Evolutionary conservation across 2,113 vertebrate species (phyloP).

Genomic region (Sialia sialis): DNA sequence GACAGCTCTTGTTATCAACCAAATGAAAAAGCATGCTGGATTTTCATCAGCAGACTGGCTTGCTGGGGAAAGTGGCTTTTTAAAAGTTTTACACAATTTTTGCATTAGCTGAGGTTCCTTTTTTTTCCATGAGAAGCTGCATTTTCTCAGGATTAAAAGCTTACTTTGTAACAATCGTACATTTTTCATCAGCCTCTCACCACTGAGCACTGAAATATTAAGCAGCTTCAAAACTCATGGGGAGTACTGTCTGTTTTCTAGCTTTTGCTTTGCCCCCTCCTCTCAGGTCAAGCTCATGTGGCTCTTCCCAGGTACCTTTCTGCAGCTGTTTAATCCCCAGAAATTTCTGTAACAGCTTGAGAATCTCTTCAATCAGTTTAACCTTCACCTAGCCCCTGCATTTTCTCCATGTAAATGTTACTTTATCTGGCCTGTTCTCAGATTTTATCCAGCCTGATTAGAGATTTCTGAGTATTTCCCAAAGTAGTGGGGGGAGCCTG

Average conservation of each 20-base stretch:
- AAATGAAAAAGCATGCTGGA: not conserved
- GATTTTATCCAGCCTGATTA: not conserved
- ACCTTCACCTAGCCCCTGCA: not conserved
- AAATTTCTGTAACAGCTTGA: not conserved
- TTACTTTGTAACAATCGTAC: not conserved
- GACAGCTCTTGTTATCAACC: not conserved
- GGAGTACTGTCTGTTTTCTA: not conserved
- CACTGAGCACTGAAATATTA: not conserved
- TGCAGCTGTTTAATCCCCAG: not conserved
- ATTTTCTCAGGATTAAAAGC: not conserved
- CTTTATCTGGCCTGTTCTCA: not conserved
- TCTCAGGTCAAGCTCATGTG: accelerated
- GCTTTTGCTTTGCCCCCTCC: not conserved
- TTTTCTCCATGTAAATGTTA: not conserved
- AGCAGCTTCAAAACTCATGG: not conserved
- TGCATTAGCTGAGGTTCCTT: not conserved
- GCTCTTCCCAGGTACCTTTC: not conserved
- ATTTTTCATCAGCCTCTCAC: not conserved
- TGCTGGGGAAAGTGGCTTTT: not conserved
- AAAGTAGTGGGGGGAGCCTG: not conserved
- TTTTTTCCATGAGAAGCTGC: not conserved
- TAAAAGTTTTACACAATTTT: not conserved
- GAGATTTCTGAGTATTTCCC: not conserved
- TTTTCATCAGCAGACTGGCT: not conserved
- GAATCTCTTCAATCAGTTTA: not conserved